Evolutionary conservation across 2,113 vertebrate species (phyloP).

Genomic region (Hyaena hyaena): DNA sequence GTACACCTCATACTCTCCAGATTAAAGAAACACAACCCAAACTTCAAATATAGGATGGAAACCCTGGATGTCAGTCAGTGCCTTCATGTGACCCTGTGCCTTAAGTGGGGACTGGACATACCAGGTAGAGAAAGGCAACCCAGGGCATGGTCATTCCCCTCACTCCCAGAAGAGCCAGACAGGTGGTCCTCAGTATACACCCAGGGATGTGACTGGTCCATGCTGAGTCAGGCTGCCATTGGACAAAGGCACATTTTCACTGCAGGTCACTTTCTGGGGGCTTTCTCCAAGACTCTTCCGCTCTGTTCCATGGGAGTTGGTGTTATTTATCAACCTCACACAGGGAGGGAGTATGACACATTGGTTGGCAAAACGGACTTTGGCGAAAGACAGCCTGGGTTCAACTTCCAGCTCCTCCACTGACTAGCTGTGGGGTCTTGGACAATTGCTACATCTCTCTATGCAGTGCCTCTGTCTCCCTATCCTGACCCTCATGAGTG

Average conservation of each 20-base stretch:
- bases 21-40: neutral
- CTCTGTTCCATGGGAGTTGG: neutral
- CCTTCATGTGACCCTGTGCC: neutral
- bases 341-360: neutral
- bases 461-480: neutral
- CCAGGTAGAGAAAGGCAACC: neutral
- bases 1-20: neutral
- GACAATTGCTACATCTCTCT: neutral
- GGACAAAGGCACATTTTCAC: neutral
- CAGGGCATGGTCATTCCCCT: fast-evolving
- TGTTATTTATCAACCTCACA: neutral
- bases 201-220: too few species aligned
- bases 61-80: fast-evolving
- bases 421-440: neutral
- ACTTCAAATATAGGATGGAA: neutral
- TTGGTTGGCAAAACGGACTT: neutral
- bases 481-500: neutral
- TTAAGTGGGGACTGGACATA: neutral
- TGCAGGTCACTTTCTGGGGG: neutral
- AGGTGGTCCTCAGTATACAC: fast-evolving
- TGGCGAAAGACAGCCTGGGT: neutral
- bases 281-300: neutral
- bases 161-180: neutral
- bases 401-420: neutral
- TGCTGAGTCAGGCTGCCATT: neutral